phyloP scores from a whole-genome alignment of 1,140 invertebrate genomes.

The Lerema accius region DNA sequence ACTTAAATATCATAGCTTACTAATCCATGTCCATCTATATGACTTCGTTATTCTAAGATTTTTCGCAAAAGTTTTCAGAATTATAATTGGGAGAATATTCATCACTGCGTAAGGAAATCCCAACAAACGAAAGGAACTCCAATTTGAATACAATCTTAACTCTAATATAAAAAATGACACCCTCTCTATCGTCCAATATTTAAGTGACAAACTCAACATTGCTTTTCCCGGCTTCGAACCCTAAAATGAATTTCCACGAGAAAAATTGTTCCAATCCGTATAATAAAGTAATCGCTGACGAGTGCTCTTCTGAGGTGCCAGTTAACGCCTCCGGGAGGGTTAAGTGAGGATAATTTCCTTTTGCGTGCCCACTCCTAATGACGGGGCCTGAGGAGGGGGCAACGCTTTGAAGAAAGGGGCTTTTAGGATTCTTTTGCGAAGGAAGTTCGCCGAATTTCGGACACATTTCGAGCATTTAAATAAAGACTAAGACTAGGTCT shows the following conservation, averaged over 20 bases:
- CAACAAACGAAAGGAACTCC: not conserved
- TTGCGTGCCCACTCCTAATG: slow-evolving; percentile 78
- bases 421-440: slow-evolving; percentile 24
- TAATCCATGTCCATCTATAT: too few relatives aligned
- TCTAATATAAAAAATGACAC: slow-evolving; percentile 5
- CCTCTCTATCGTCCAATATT: slow-evolving; percentile 14
- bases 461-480: slow-evolving; percentile 10
- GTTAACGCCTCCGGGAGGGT: slow-evolving; percentile 80
- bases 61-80: too few relatives aligned
- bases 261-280: slow-evolving; percentile 74
- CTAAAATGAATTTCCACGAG: slow-evolving; percentile 50
- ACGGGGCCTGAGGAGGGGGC: slow-evolving; percentile 46
- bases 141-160: not conserved
- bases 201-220: slow-evolving; percentile 24
- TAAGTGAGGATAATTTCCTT: slow-evolving; percentile 81
- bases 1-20: too few relatives aligned
- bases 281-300: slow-evolving; percentile 76
- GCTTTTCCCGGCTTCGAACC: slow-evolving; percentile 23
- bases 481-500: too few relatives aligned
- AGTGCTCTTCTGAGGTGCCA: slow-evolving; percentile 77
- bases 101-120: not conserved
- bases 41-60: too few relatives aligned
- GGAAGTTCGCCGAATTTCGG: slow-evolving; percentile 21
- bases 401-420: slow-evolving; percentile 38
- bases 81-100: slow-evolving; percentile 3